Conservation (phyloP, 2,113 vertebrate species). For the Corvus cornix region DNA sequence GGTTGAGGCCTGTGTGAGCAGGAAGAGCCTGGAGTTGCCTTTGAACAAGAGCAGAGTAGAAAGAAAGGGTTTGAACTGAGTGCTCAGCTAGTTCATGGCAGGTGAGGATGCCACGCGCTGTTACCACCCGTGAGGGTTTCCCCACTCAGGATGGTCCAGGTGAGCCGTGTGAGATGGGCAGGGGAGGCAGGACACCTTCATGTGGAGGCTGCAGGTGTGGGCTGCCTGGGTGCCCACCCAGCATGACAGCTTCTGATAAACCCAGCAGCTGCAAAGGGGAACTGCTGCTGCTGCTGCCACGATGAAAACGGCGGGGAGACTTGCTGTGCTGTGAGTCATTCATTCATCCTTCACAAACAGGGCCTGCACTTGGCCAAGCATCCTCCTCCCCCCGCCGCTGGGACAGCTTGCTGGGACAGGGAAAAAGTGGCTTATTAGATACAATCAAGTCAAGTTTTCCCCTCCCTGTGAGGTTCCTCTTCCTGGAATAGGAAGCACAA, state of each 20-base stretch:
- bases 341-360: slow-evolving; percentile 49
- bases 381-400: background rate
- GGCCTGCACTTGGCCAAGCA: background rate
- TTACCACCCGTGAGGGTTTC: accelerated
- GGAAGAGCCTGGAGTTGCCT: slow-evolving; percentile 4
- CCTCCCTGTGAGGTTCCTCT: background rate
- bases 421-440: slow-evolving; percentile 66
- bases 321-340: background rate
- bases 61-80: background rate
- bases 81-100: background rate
- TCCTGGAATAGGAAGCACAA: background rate
- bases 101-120: background rate
- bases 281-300: background rate
- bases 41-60: background rate
- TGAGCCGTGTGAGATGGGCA: accelerated
- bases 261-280: background rate
- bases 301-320: background rate
- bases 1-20: background rate
- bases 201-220: background rate
- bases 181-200: background rate
- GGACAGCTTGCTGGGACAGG: background rate
- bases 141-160: background rate
- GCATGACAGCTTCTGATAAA: background rate
- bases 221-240: background rate
- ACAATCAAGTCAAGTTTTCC: slow-evolving; percentile 50